phyloP scores from a whole-genome alignment of 2,113 vertebrate genomes.

The Gracilinanus agilis region DNA sequence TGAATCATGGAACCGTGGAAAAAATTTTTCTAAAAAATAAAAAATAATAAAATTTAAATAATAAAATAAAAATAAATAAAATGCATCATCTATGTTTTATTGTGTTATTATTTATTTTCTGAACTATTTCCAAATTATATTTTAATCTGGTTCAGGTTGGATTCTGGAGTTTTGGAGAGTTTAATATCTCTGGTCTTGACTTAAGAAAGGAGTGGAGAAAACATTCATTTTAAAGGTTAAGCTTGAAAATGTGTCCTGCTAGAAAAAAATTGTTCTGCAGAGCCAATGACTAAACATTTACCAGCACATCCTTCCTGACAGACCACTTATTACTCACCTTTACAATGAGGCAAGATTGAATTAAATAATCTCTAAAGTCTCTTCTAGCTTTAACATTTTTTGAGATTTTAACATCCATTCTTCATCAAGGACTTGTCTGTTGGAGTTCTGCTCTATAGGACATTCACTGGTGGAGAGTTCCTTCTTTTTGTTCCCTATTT shows the following conservation, averaged over 20 bases:
- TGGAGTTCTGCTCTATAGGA: not conserved
- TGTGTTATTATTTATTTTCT: not conserved
- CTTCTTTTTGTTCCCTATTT: not conserved
- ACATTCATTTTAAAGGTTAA: not conserved
- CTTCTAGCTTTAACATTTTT: not conserved
- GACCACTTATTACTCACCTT: not conserved
- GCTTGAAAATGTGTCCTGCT: not conserved
- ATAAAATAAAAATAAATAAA: too few species aligned
- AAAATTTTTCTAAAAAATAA: too few species aligned
- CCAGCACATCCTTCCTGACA: not conserved
- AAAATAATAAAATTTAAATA: too few species aligned
- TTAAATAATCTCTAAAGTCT: not conserved
- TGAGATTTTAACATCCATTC: not conserved
- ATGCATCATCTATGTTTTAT: not conserved
- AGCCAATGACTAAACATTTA: not conserved
- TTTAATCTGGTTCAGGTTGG: not conserved
- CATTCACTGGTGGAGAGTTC: not conserved
- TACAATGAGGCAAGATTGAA: not conserved
- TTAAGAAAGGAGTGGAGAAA: not conserved
- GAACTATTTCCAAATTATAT: not conserved
- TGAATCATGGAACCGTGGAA: too few species aligned
- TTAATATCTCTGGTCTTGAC: not conserved
- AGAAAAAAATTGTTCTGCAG: not conserved
- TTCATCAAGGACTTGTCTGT: not conserved
- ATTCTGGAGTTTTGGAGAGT: not conserved